Conservation (phyloP, 2,888 invertebrate genomes). For the Adineta ricciae region DNA sequence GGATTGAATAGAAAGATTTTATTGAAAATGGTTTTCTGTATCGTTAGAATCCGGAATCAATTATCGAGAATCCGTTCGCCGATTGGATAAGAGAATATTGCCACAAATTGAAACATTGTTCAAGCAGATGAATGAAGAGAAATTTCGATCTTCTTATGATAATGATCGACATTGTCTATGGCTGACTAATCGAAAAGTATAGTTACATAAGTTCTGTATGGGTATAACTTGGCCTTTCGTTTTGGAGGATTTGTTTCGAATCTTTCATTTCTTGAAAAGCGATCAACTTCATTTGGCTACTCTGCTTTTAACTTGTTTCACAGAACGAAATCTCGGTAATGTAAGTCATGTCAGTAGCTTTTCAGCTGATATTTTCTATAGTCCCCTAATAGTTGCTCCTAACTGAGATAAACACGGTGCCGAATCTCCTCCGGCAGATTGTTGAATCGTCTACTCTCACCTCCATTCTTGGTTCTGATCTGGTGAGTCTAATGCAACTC, state of each 20-base stretch:
- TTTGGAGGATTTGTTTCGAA: background rate
- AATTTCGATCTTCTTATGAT: background rate
- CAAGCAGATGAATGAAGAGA: background rate
- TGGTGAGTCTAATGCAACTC: background rate
- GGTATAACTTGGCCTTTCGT: background rate
- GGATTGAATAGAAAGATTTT: background rate
- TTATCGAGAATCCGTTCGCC: background rate
- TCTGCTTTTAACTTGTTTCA: background rate
- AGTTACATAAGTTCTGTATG: background rate
- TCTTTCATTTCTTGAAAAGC: background rate
- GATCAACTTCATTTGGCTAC: background rate
- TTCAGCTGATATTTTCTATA: no score
- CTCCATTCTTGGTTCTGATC: background rate
- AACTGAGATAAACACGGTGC: background rate
- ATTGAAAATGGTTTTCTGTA: background rate
- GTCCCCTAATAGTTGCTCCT: background rate
- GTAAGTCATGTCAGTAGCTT: background rate
- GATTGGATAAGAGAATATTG: background rate
- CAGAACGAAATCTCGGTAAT: background rate
- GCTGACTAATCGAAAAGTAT: background rate
- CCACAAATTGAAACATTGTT: background rate
- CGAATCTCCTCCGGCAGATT: background rate
- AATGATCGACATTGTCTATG: background rate
- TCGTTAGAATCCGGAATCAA: background rate
- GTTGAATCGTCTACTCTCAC: background rate